Conservation (phyloP, 2,797 vertebrate species). For the Octomys mimax region DNA sequence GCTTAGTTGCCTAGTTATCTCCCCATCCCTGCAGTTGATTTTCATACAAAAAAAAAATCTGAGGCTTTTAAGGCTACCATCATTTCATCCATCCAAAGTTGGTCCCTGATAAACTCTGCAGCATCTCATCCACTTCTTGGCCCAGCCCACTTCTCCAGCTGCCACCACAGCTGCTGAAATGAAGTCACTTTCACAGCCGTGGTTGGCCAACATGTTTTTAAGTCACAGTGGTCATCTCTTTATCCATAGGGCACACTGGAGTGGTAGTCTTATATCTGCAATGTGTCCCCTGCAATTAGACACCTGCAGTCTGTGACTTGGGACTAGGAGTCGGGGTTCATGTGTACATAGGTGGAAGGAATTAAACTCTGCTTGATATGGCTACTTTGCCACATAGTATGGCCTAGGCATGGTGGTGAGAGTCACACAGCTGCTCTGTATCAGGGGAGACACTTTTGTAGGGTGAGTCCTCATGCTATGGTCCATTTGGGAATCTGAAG, state of each 20-base stretch:
- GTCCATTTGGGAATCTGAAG: not conserved
- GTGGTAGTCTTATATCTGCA: not conserved
- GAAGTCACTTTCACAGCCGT: not conserved
- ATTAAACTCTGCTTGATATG: fast-evolving
- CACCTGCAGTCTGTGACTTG: not conserved
- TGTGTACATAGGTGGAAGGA: not conserved
- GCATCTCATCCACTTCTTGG: not conserved
- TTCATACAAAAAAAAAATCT: slow-evolving; percentile 86
- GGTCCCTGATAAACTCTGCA: not conserved
- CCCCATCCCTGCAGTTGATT: slow-evolving; percentile 76
- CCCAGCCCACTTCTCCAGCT: not conserved
- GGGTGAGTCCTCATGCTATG: too few species aligned
- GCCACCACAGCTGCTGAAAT: not conserved
- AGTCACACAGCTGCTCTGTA: not conserved
- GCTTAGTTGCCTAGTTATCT: too few species aligned
- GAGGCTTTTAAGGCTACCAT: slow-evolving; percentile 83
- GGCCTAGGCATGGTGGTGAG: not conserved
- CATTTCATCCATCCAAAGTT: slow-evolving; percentile 75
- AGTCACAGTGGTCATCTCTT: not conserved
- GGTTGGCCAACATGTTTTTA: not conserved
- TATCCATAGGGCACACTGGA: not conserved
- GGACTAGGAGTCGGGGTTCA: not conserved
- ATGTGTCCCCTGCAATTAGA: not conserved
- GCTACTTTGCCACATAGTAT: not conserved
- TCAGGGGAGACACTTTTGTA: not conserved